phyloP scores from a whole-genome alignment of 2,888 invertebrate genomes.

The Hydriomena furcata region DNA sequence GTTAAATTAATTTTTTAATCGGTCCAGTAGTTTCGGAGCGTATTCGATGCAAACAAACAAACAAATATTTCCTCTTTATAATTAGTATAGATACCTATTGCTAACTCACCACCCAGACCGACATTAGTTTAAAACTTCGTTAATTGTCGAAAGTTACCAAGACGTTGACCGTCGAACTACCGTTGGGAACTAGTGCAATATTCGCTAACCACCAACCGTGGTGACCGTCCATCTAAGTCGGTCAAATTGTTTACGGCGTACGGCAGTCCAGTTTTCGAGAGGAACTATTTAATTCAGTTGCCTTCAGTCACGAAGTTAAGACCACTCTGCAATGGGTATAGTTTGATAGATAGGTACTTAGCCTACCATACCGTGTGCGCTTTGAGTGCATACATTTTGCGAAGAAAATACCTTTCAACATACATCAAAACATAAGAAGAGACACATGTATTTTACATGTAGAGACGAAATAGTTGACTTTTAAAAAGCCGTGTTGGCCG shows the following conservation, averaged over 20 bases:
- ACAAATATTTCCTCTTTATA: no score
- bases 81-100: not conserved
- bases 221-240: constrained; percentile 48
- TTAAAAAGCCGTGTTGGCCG: no score
- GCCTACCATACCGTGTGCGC: no score
- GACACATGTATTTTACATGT: no score
- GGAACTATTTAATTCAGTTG: constrained; percentile 75
- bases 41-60: no score
- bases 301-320: constrained; percentile 58
- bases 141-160: constrained; percentile 29
- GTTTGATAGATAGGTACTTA: not conserved
- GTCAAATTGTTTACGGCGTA: constrained; percentile 63
- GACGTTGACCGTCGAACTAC: constrained; percentile 30
- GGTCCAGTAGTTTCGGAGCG: no score
- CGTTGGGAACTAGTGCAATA: constrained; percentile 42
- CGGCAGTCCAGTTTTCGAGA: constrained; percentile 65
- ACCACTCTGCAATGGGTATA: constrained; percentile 42
- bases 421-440: no score
- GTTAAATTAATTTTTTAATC: no score
- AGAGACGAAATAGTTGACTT: no score
- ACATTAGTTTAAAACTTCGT: constrained; percentile 17
- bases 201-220: constrained; percentile 35
- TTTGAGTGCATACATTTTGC: no score
- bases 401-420: no score
- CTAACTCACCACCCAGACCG: not conserved